Conservation (phyloP, 92 coral and sea anemone genomes). For the Chrysogorgia sp. region DNA sequence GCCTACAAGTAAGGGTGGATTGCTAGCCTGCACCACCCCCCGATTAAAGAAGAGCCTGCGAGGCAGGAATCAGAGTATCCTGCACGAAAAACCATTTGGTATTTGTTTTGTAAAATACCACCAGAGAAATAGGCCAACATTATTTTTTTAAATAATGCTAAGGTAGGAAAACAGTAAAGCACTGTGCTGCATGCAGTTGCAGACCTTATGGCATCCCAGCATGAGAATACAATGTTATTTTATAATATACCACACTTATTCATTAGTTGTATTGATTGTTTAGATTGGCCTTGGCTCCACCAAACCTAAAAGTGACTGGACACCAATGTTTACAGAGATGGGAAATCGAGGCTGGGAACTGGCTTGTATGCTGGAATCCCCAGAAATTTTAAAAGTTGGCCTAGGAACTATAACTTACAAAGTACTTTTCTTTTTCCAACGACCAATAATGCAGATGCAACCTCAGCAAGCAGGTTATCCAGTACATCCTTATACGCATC, state of each 20-base stretch:
- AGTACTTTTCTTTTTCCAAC: conserved; percentile 90
- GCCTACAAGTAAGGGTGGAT: too few relatives aligned
- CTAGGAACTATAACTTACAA: conserved; percentile 93
- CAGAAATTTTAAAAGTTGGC: conserved; percentile 84
- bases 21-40: too few relatives aligned
- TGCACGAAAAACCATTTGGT: too few relatives aligned
- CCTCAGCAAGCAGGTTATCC: conserved; percentile 59
- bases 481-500: conserved; percentile 55
- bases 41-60: too few relatives aligned
- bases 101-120: too few relatives aligned
- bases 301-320: conserved; percentile 98
- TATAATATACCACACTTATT: neutral
- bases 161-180: too few relatives aligned
- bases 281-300: conserved; percentile 96
- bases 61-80: too few relatives aligned
- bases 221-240: neutral
- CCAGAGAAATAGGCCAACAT: too few relatives aligned
- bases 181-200: too few relatives aligned
- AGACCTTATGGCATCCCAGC: neutral
- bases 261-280: conserved; percentile 8
- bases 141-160: too few relatives aligned
- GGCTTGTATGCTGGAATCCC: conserved; percentile 98
- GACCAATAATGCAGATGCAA: conserved; percentile 69
- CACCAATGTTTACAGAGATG: conserved; percentile 96
- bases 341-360: conserved; percentile 97